Conservation (phyloP, 2,888 invertebrate species). For the Trichopoda pennipes region DNA sequence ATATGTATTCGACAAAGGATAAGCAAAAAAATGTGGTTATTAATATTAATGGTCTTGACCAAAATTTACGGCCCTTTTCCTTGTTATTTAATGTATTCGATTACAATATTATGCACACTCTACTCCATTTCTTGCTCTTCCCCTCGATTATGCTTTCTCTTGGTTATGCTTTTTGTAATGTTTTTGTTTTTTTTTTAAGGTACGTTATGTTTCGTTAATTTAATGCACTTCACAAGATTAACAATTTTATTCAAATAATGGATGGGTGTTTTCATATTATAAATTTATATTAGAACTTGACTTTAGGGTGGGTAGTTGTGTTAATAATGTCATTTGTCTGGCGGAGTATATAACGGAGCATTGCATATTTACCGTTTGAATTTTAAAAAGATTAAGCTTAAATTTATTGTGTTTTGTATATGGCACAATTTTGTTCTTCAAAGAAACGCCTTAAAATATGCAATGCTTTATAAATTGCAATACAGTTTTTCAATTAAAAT, state of each 20-base stretch:
- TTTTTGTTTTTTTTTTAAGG: slow-evolving; percentile 6
- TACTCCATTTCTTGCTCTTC: not conserved
- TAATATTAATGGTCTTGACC: slow-evolving; percentile 73
- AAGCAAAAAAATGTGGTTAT: slow-evolving; percentile 69
- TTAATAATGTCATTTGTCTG: slow-evolving; percentile 26
- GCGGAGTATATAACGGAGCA: slow-evolving; percentile 21
- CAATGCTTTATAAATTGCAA: slow-evolving; percentile 21
- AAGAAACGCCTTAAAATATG: slow-evolving; percentile 44
- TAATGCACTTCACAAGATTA: slow-evolving; percentile 59
- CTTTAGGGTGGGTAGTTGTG: slow-evolving; percentile 19
- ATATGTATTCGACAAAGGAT: too few relatives aligned
- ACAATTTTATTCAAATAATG: slow-evolving; percentile 35
- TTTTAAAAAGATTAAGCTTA: slow-evolving; percentile 48
- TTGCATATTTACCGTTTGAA: slow-evolving; percentile 54
- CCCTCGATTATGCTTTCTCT: not conserved
- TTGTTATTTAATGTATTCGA: slow-evolving; percentile 69
- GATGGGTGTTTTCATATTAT: not conserved
- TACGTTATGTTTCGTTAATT: slow-evolving; percentile 48
- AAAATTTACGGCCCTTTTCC: slow-evolving; percentile 68
- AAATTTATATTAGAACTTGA: slow-evolving; percentile 1
- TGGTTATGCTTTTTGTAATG: not conserved
- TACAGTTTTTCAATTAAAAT: slow-evolving; percentile 22
- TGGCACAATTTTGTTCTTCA: slow-evolving; percentile 31
- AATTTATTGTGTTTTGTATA: slow-evolving; percentile 44
- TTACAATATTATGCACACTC: slow-evolving; percentile 58